Percentiles rank a stretch among this genome's conserved stretches.
Evolutionary conservation across 2,797 vertebrate genomes (phyloP).

Genomic region (Enoplosus armatus): DNA sequence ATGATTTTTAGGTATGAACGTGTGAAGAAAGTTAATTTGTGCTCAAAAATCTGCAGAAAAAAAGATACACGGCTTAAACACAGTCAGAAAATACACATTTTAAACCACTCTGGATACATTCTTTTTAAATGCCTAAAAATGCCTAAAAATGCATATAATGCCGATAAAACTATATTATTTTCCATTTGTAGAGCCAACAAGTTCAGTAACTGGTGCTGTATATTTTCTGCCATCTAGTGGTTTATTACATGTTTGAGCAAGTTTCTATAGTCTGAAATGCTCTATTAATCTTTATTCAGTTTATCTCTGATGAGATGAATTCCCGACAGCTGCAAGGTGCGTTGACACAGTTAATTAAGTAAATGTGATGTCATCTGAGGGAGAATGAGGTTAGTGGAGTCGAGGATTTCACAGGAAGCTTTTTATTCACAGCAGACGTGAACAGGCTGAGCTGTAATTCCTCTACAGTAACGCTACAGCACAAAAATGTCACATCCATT

Average conservation of each 20-base stretch:
- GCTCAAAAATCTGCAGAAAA: not conserved
- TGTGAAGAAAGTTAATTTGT: not conserved
- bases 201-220: not conserved
- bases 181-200: not conserved
- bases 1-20: not conserved
- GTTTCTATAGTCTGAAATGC: not conserved
- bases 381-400: not conserved
- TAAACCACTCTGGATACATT: not conserved
- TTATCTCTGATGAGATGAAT: conserved; percentile 3
- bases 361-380: not conserved
- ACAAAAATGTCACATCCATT: not conserved
- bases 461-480: not conserved
- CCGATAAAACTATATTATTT: not conserved
- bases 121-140: not conserved
- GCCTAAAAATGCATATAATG: not conserved
- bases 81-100: not conserved
- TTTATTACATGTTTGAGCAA: not conserved
- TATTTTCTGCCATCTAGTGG: conserved; percentile 40
- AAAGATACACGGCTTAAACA: not conserved
- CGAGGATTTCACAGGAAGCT: not conserved
- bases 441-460: not conserved
- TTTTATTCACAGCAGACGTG: no score
- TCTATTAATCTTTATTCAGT: not conserved
- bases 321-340: not conserved
- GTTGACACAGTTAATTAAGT: not conserved